A percentile compares a stretch with the other conserved stretches of the same genome.
phyloP scores from a whole-genome alignment of 2,888 invertebrate species.

The Tortricodes alternella region DNA sequence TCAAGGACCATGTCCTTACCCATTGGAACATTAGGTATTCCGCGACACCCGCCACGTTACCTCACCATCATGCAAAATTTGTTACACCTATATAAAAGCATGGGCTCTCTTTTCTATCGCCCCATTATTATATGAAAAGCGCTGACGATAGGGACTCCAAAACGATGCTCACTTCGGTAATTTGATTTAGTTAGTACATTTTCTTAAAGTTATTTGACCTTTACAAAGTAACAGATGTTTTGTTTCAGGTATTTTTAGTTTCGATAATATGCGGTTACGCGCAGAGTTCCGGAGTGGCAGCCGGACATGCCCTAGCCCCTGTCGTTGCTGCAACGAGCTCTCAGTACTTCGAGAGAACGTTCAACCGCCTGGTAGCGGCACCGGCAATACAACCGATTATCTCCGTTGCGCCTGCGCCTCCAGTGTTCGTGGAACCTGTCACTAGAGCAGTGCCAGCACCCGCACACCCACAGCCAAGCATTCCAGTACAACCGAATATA shows the following conservation, averaged over 20 bases:
- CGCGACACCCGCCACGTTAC: constrained; percentile 69
- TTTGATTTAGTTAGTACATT: constrained; percentile 14
- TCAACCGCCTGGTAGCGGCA: constrained; percentile 77
- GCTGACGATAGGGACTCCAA: constrained; percentile 53
- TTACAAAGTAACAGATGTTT: constrained; percentile 14
- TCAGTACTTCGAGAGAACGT: constrained; percentile 86
- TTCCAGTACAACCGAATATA: constrained; percentile 59
- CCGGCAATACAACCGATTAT: constrained; percentile 42
- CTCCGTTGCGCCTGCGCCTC: constrained; percentile 38
- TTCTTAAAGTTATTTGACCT: not conserved
- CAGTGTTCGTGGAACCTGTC: constrained; percentile 41
- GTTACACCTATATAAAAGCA: constrained; percentile 81
- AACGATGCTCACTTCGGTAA: constrained; percentile 67
- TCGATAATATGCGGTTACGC: constrained; percentile 51
- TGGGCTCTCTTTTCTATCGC: constrained; percentile 69
- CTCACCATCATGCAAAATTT: constrained; percentile 80
- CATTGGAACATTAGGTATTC: constrained; percentile 80
- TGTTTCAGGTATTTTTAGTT: constrained; percentile 58
- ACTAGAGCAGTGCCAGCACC: constrained; percentile 34
- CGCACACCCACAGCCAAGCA: constrained; percentile 40
- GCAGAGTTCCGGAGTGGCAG: constrained; percentile 55
- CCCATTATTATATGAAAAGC: constrained; percentile 71
- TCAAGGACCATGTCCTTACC: constrained; percentile 78
- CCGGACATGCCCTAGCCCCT: constrained; percentile 57
- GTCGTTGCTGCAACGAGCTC: constrained; percentile 86